Percentiles rank a stretch among this genome's conserved stretches.
These are phyloP conservation scores for Aphelocoma californica DNA, from an alignment of 2,797 vertebrate species.

Conservation along the genomic window DNA sequence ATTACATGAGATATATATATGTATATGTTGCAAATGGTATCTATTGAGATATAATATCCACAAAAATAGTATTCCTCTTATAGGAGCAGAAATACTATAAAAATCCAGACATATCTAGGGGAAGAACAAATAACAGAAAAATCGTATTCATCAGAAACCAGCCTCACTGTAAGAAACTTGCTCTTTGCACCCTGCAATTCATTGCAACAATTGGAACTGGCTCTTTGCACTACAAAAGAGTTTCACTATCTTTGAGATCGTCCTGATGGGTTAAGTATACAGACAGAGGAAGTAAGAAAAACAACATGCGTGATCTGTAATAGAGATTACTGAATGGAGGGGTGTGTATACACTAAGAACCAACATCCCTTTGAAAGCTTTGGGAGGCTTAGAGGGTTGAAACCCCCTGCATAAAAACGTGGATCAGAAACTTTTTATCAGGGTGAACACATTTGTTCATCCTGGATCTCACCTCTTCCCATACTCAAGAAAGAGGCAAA, in stretches of 20 bases:
- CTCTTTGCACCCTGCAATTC: neutral
- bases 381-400: neutral
- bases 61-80: neutral
- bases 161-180: neutral
- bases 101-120: neutral
- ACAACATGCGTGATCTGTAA: neutral
- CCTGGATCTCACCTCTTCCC: neutral
- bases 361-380: neutral
- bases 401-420: neutral
- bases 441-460: neutral
- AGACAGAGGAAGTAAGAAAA: conserved; percentile 38
- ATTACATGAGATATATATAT: neutral
- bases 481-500: neutral
- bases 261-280: neutral
- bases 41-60: neutral
- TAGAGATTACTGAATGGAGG: conserved; percentile 50
- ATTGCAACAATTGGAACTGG: neutral
- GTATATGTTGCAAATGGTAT: neutral
- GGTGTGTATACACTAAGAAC: neutral
- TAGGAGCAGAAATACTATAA: neutral
- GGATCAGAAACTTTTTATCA: neutral
- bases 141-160: neutral
- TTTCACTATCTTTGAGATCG: neutral
- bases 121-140: neutral
- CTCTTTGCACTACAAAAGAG: neutral